Evolutionary conservation across 2,113 vertebrate genomes (phyloP), one percentile per base, ranked within the genome.

Genomic region (Brachypteracias leptosomus): DNA sequence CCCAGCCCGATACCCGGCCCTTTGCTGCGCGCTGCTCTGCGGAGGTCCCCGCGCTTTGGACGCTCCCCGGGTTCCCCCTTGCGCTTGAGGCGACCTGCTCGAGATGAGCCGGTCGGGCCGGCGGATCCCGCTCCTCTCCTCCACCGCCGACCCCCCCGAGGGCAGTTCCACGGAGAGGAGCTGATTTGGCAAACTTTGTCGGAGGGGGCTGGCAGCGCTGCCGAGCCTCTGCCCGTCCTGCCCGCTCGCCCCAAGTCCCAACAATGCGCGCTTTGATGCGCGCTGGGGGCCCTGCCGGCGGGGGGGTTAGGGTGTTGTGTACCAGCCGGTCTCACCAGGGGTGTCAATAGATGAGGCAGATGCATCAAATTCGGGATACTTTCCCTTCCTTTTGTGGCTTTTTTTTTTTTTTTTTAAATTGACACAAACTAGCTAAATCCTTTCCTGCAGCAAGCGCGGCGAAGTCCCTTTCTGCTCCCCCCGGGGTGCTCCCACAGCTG

Each of bases 301-400:
- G n/a, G n/a, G 92, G 97, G 97, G 74, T 85, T 71, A 40, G 94
- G 95, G 95, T 61, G 89, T 54, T 75, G 95, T 93, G 94, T 79
- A 77, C 88, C 97, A 67, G 94, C 93, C n/a, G n/a, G n/a, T n/a
- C n/a, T n/a, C n/a, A n/a, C n/a, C n/a, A n/a, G n/a, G n/a, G 94
- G 83, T 58, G 83, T 10, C 97, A 82, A 63, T 75, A 93, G 68
- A 66, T 13, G 71, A 79, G 85, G 62, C 76, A 49, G 76, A 68
- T 22, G 57, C 36, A n/a, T 40, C 13, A 36, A 80, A 63, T 14
- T 59, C 38, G 44, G 26, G 73, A 7, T 22, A 11, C 29, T 24
- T 65, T 5, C 40, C 42, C 24, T 52, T 33, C 46, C 6, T 62
- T 52, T 36, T n/a, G n/a, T n/a, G n/a, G n/a, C n/a, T n/a, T n/a